Evolutionary conservation across 2,113 vertebrate species (phyloP).

Genomic region (Hydropotes inermis): DNA sequence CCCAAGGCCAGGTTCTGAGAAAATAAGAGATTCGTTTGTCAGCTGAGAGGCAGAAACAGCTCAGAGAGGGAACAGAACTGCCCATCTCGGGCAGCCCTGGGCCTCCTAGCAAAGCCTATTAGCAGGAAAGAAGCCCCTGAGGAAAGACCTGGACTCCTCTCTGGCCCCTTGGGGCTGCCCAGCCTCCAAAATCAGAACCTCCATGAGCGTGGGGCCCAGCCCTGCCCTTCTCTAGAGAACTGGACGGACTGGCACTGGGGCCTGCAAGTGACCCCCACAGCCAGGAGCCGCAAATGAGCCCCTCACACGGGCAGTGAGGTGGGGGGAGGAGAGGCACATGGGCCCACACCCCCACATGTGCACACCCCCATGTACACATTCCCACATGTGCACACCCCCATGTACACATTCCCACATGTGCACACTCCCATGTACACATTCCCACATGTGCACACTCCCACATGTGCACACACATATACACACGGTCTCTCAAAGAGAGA

Average conservation of each 20-base stretch:
- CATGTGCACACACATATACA: not conserved
- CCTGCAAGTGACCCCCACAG: not conserved
- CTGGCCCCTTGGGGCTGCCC: not conserved
- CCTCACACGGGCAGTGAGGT: not conserved
- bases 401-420: not conserved
- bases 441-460: not conserved
- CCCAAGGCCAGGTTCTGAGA: not conserved
- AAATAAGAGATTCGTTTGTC: not conserved
- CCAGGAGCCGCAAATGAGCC: not conserved
- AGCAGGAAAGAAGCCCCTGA: not conserved
- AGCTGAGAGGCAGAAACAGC: not conserved
- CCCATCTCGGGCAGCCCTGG: accelerated
- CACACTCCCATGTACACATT: not conserved
- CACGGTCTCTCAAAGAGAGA: not conserved
- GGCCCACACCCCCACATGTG: not conserved
- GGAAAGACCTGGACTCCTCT: not conserved
- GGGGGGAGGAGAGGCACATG: not conserved
- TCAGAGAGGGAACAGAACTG: not conserved
- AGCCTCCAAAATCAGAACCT: not conserved
- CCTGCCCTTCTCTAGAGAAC: not conserved
- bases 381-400: not conserved
- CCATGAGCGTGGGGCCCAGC: not conserved
- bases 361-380: not conserved
- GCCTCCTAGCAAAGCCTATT: not conserved
- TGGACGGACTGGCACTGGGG: accelerated